Percentiles rank a stretch among this genome's conserved stretches.
Evolutionary conservation across 1,140 invertebrate genomes (phyloP).

Genomic region (Colletes gigas): DNA sequence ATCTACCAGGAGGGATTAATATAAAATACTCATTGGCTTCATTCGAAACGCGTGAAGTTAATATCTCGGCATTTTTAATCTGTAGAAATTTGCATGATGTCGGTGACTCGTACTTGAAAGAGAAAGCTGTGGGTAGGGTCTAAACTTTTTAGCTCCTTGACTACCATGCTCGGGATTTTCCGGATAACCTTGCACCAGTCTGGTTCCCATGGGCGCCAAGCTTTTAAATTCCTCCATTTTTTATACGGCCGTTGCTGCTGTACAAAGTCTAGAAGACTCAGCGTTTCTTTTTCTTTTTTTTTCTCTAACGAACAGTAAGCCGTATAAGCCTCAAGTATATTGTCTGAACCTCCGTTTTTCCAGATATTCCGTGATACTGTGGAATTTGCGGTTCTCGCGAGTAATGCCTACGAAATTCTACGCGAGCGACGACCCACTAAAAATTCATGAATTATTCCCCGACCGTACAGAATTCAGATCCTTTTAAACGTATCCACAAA

Average conservation of each 20-base stretch:
- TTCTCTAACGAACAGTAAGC: conserved; percentile 34
- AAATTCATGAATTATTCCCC: background rate
- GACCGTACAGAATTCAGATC: background rate
- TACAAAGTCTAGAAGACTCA: conserved; percentile 33
- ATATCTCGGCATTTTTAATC: background rate
- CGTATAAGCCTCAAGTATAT: conserved; percentile 30
- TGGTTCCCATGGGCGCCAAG: conserved; percentile 42
- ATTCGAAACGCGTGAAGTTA: background rate
- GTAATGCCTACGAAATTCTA: conserved; percentile 11
- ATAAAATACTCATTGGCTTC: too few relatives aligned
- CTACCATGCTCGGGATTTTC: conserved; percentile 19
- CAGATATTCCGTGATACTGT: background rate
- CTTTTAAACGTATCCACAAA: background rate
- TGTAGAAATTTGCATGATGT: background rate
- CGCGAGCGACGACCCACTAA: too few relatives aligned
- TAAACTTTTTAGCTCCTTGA: conserved; percentile 34
- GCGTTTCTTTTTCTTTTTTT: conserved; percentile 29
- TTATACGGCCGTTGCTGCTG: conserved; percentile 39
- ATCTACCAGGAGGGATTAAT: too few relatives aligned
- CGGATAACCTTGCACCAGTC: conserved; percentile 32
- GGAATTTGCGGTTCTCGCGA: background rate
- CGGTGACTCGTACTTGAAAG: conserved; percentile 1
- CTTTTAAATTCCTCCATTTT: conserved; percentile 49
- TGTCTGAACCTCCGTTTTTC: conserved; percentile 31
- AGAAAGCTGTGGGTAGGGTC: background rate